Percentiles rank a stretch among this genome's conserved stretches.
Conservation (phyloP, 2,888 invertebrate genomes). For the Heliconius erato region DNA sequence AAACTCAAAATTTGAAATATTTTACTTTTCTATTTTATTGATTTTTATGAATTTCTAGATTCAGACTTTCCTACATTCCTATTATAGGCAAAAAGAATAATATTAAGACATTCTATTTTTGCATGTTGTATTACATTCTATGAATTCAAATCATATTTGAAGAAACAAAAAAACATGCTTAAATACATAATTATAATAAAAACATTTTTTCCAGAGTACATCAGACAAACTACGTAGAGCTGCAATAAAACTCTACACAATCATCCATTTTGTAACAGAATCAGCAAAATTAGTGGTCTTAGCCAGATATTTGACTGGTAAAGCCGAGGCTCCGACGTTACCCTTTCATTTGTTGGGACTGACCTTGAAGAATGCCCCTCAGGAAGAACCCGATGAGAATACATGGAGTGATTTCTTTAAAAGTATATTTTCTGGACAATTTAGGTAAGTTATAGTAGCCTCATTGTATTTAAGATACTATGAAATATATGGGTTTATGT, state of each 20-base stretch:
- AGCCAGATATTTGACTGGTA: conserved; percentile 86
- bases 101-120: too few species aligned
- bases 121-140: too few species aligned
- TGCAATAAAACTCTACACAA: conserved; percentile 78
- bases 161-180: too few species aligned
- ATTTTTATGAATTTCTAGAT: too few species aligned
- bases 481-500: too few species aligned
- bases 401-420: conserved; percentile 65
- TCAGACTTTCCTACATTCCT: too few species aligned
- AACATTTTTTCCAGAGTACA: conserved; percentile 54
- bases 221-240: conserved; percentile 62
- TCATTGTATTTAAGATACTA: not conserved
- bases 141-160: too few species aligned
- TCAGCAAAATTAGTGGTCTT: conserved; percentile 81
- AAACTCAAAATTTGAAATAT: too few species aligned
- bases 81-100: too few species aligned
- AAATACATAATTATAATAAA: not conserved
- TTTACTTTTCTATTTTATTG: too few species aligned
- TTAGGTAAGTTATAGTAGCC: conserved; percentile 68
- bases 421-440: conserved; percentile 73
- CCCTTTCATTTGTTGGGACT: conserved; percentile 85
- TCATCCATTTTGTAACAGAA: conserved; percentile 75
- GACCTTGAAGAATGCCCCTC: conserved; percentile 86
- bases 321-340: conserved; percentile 80
- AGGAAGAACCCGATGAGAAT: conserved; percentile 58